Evolutionary conservation across 2,113 vertebrate genomes (phyloP).

Genomic region (Spea multiplicata): DNA sequence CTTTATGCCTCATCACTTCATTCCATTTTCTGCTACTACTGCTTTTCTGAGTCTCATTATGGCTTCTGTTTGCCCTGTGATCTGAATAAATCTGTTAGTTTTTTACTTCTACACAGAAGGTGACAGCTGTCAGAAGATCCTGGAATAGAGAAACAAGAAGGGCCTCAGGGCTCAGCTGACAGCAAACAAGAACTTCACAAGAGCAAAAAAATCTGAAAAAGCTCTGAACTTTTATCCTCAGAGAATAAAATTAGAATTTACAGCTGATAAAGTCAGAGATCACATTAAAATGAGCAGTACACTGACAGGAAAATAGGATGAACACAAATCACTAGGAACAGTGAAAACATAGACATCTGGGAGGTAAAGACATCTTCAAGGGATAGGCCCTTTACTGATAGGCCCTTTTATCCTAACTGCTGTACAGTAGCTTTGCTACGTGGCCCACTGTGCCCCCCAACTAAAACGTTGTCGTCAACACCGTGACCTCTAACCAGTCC

Average conservation of each 20-base stretch:
- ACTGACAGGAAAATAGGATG: neutral
- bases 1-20: conserved; percentile 18
- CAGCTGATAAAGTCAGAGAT: conserved; percentile 32
- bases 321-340: no score
- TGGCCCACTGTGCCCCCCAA: no score
- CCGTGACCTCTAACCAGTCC: no score
- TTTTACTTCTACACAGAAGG: conserved; percentile 34
- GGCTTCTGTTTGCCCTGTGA: conserved; percentile 37
- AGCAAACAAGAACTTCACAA: conserved; percentile 36
- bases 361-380: no score
- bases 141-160: conserved; percentile 41
- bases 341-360: no score
- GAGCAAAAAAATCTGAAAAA: conserved; percentile 24
- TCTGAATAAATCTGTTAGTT: conserved; percentile 42
- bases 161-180: conserved; percentile 37
- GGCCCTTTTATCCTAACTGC: no score
- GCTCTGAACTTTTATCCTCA: conserved; percentile 31
- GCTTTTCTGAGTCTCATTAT: conserved; percentile 22
- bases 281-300: conserved; percentile 16
- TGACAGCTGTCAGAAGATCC: conserved; percentile 44
- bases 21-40: conserved; percentile 27
- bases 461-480: no score
- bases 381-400: no score
- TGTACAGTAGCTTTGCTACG: no score
- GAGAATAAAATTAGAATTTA: conserved; percentile 27